A percentile compares a stretch with the other conserved stretches of the same genome.
Evolutionary conservation across 2,113 vertebrate species (phyloP).

Genomic region (Acanthochromis polyacanthus): DNA sequence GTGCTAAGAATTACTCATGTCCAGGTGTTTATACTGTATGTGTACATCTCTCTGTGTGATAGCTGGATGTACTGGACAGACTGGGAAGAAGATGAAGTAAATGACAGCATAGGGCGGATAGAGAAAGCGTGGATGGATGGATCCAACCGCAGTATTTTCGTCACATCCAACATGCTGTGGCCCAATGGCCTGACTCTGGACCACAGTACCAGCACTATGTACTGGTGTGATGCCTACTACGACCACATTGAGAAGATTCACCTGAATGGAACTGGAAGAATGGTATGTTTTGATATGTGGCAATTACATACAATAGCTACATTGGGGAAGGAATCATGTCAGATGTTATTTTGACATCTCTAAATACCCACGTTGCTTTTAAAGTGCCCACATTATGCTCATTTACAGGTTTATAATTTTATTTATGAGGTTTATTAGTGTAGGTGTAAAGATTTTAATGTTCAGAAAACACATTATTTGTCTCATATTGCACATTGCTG

Average conservation of each 20-base stretch:
- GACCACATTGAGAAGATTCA: conserved; percentile 98
- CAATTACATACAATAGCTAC: neutral
- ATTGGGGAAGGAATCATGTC: neutral
- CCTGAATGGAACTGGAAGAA: conserved; percentile 94
- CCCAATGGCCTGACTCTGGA: conserved; percentile 98
- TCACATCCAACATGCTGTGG: conserved; percentile 99
- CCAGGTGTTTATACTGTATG: neutral
- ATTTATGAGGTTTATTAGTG: no score
- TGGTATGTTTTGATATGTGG: conserved; percentile 84
- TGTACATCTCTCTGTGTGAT: conserved; percentile 40
- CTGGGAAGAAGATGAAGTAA: conserved; percentile 98
- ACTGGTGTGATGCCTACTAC: conserved; percentile 99
- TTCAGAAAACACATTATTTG: no score
- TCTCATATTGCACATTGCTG: no score
- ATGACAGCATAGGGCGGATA: conserved; percentile 96
- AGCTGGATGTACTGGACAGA: conserved; percentile 99
- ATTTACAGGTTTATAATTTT: no score
- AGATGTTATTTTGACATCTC: no score
- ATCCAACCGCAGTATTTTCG: conserved; percentile 92
- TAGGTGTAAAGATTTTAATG: no score
- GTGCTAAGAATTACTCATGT: conserved; percentile 13
- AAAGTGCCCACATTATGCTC: no score
- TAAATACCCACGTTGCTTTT: no score
- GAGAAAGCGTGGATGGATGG: conserved; percentile 99
- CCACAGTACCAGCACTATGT: conserved; percentile 88